Evolutionary conservation across 1,140 invertebrate genomes (phyloP).

Genomic region (Brevipalpus yothersi): DNA sequence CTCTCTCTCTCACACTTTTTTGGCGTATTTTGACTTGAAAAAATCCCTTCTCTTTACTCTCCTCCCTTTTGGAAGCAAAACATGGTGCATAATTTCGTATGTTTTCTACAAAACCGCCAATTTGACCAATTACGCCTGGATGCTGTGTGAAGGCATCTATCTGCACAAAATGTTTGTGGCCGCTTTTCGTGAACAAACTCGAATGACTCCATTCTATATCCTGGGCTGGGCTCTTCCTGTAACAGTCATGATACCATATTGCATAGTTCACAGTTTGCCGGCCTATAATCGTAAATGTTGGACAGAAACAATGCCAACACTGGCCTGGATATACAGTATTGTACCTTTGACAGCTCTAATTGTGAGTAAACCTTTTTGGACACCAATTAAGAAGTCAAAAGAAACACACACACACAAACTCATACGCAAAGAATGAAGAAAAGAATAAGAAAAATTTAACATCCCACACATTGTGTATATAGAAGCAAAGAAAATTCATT

Average conservation of each 20-base stretch:
- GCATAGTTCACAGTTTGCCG: slow-evolving; percentile 1
- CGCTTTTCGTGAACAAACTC: slow-evolving; percentile 27
- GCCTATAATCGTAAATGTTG: slow-evolving; percentile 7
- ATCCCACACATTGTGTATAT: background rate
- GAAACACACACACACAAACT: background rate
- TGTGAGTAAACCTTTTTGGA: background rate
- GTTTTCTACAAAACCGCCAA: slow-evolving; percentile 19
- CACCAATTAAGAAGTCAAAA: background rate
- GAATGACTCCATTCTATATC: slow-evolving; percentile 23
- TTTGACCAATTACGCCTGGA: slow-evolving; percentile 32
- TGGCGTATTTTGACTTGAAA: background rate
- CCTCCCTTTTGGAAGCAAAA: background rate
- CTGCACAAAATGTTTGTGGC: slow-evolving; percentile 27
- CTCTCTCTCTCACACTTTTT: too few relatives aligned
- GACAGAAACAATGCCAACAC: slow-evolving; percentile 6
- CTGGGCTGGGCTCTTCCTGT: slow-evolving; percentile 26
- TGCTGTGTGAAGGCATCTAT: slow-evolving; percentile 30
- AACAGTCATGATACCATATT: slow-evolving; percentile 5
- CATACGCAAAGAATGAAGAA: background rate
- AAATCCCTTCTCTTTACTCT: background rate
- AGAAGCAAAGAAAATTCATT: background rate
- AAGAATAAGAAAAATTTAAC: background rate
- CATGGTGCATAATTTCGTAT: slow-evolving; percentile 9
- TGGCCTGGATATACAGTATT: slow-evolving; percentile 3
- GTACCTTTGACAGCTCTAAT: slow-evolving; percentile 1